These are phyloP conservation scores for Enteromius paludinosus DNA, from an alignment of 2,797 vertebrate genomes.

Conservation along the genomic window DNA sequence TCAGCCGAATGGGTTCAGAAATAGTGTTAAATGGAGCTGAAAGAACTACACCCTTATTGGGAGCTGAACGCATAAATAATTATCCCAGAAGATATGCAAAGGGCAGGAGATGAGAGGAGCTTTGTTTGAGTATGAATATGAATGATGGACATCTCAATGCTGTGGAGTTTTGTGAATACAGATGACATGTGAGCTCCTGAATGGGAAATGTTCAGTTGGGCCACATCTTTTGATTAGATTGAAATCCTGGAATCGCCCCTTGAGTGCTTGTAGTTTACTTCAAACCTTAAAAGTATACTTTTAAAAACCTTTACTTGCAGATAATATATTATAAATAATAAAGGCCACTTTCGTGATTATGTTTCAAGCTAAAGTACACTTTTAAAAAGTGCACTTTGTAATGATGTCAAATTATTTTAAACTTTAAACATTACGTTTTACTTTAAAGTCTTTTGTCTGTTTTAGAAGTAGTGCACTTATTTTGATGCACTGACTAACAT, in stretches of 20 bases:
- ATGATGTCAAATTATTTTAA: neutral
- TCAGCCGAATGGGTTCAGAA: neutral
- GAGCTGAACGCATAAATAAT: conserved; percentile 2
- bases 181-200: neutral
- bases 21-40: conserved; percentile 20
- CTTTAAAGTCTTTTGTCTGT: neutral
- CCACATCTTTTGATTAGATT: neutral
- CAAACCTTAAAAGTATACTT: neutral
- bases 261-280: neutral
- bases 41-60: neutral
- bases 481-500: neutral
- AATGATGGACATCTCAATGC: neutral
- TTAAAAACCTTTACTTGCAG: neutral
- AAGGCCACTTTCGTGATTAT: neutral
- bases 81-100: neutral
- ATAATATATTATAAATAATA: neutral
- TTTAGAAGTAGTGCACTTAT: neutral
- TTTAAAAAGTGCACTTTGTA: neutral
- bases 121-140: conserved; percentile 11
- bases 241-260: neutral
- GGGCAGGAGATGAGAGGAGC: neutral
- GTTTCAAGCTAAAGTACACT: neutral
- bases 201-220: neutral
- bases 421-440: neutral
- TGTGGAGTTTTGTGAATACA: neutral